Percentiles rank a stretch among this genome's conserved stretches.
phyloP scores from a whole-genome alignment of 1,140 invertebrate species.

The Drosophila pallidifrons region DNA sequence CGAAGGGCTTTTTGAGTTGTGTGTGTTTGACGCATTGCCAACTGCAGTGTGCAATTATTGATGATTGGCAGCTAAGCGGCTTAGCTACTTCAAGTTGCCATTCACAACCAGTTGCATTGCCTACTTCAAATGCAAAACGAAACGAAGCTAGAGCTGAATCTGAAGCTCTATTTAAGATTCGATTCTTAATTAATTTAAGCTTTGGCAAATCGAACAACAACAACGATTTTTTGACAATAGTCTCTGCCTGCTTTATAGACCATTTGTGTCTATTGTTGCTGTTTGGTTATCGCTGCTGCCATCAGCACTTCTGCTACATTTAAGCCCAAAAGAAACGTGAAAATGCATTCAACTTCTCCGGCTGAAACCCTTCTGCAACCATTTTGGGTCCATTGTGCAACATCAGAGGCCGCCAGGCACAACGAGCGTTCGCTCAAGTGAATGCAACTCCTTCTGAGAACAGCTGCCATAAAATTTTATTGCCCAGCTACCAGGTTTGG shows the following conservation, averaged over 20 bases:
- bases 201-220: no score
- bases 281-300: slow-evolving; percentile 50
- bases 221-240: no score
- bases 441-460: slow-evolving; percentile 53
- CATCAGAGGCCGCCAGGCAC: slow-evolving; percentile 40
- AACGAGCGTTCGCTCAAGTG: slow-evolving; percentile 31
- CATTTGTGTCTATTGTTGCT: slow-evolving; percentile 20
- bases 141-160: no score
- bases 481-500: slow-evolving; percentile 70
- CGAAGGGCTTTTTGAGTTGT: neutral
- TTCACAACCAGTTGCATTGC: slow-evolving; percentile 16
- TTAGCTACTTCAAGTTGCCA: slow-evolving; percentile 33
- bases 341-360: slow-evolving; percentile 28
- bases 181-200: no score
- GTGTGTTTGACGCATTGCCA: slow-evolving; percentile 4
- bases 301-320: slow-evolving; percentile 53
- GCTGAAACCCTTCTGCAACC: slow-evolving; percentile 21
- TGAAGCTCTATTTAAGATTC: no score
- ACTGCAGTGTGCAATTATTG: slow-evolving; percentile 54
- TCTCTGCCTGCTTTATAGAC: slow-evolving; percentile 22
- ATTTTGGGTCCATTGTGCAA: slow-evolving; percentile 58
- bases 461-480: slow-evolving; percentile 76
- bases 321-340: slow-evolving; percentile 44
- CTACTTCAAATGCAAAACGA: neutral
- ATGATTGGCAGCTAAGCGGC: slow-evolving; percentile 62